Conservation (phyloP, 1,140 invertebrate species). For the Melanaphis sacchari region DNA sequence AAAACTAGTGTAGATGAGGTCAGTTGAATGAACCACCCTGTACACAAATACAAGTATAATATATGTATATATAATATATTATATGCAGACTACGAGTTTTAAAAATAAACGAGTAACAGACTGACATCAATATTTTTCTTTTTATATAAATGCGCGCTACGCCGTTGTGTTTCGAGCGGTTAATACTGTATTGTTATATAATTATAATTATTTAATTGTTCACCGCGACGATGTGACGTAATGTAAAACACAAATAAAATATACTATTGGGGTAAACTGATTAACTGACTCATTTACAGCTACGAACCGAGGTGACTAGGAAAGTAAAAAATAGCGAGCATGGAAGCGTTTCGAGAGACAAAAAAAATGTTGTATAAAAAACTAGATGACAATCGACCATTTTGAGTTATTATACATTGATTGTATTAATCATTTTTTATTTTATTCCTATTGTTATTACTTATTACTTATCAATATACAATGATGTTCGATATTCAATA, state of each 20-base stretch:
- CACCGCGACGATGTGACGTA: not conserved
- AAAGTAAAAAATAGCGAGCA: not conserved
- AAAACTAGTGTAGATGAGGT: not conserved
- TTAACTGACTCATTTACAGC: not conserved
- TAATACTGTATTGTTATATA: not conserved
- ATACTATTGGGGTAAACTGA: not conserved
- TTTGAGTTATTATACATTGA: not conserved
- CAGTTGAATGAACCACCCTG: not conserved
- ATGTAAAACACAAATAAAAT: not conserved
- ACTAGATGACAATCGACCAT: not conserved
- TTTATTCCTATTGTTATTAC: not conserved
- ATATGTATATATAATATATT: not conserved
- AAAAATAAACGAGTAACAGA: not conserved
- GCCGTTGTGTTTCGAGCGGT: not conserved
- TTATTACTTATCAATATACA: not conserved
- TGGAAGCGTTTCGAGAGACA: not conserved
- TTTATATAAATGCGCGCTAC: not conserved
- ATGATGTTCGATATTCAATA: no score
- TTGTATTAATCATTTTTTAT: not conserved
- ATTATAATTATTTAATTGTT: not conserved
- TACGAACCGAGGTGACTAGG: not conserved
- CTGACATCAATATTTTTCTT: constrained; percentile 2
- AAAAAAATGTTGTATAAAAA: not conserved
- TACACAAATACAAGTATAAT: not conserved
- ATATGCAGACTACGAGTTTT: not conserved